Evolutionary conservation across 2,888 invertebrate species (phyloP).

Genomic region (Drosophila meridiana): DNA sequence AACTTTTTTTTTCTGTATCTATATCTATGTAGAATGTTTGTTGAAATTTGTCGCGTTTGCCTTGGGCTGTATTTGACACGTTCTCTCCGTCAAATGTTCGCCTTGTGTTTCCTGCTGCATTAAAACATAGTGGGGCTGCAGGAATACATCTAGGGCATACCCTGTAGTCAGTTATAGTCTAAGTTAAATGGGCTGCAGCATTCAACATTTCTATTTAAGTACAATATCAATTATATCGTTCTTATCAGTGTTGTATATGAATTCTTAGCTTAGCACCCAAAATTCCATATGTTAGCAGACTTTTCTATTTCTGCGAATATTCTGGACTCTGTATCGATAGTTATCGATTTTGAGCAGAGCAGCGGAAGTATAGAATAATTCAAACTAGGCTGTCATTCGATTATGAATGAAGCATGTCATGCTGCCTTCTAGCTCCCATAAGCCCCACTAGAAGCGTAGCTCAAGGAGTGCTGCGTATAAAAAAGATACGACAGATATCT

Average conservation of each 20-base stretch:
- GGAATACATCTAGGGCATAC: background rate
- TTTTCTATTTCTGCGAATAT: background rate
- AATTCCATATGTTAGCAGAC: background rate
- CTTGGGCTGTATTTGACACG: constrained; percentile 22
- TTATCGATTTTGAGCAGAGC: background rate
- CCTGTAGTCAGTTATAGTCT: background rate
- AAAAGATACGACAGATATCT: constrained; percentile 26
- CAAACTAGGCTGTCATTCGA: background rate
- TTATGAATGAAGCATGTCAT: background rate
- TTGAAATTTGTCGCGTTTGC: constrained; percentile 16
- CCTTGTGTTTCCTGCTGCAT: constrained; percentile 63
- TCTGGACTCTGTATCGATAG: background rate
- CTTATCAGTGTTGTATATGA: no score
- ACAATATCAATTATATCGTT: no score
- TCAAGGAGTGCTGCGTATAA: background rate
- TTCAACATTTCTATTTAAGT: no score
- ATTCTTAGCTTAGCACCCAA: no score
- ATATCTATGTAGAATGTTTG: constrained; percentile 40
- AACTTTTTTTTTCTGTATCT: constrained; percentile 30
- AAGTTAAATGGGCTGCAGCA: no score
- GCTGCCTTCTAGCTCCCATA: background rate
- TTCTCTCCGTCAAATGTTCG: constrained; percentile 26
- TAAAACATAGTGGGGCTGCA: constrained; percentile 1
- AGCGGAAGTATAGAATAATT: background rate
- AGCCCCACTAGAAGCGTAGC: no score